Conservation (phyloP, 2,888 invertebrate species). For the Volucella bombylans region DNA sequence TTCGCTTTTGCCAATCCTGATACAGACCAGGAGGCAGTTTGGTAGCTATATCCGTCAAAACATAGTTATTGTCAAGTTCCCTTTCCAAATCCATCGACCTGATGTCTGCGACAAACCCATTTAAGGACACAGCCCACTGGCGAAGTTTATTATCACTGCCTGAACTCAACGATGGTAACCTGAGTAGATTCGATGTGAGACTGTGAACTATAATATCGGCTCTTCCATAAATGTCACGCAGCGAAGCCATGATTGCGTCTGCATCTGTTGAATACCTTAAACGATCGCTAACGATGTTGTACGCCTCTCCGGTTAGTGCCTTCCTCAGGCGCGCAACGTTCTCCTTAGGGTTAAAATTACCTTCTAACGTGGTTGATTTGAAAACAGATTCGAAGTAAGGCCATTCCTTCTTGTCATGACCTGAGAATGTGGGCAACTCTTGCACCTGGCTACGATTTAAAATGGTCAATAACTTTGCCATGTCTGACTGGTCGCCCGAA, state of each 20-base stretch:
- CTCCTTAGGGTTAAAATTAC: not conserved
- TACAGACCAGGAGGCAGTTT: not conserved
- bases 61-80: not conserved
- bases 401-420: constrained; percentile 12
- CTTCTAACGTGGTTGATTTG: not conserved
- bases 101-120: not conserved
- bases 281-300: constrained; percentile 22
- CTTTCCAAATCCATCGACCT: not conserved
- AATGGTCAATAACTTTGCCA: constrained; percentile 23
- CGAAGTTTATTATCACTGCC: constrained; percentile 10
- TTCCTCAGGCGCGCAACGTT: constrained; percentile 16
- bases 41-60: not conserved
- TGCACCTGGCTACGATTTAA: constrained; percentile 28
- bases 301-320: constrained; percentile 5
- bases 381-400: constrained; percentile 29
- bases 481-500: constrained; percentile 17
- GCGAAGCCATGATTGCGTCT: no score
- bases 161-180: not conserved
- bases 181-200: constrained; percentile 4
- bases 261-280: not conserved
- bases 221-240: not conserved
- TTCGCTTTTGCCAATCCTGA: no score
- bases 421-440: constrained; percentile 22
- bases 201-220: constrained; percentile 18
- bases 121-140: constrained; percentile 7